Evolutionary conservation across 2,113 vertebrate genomes (phyloP), one percentile per base, ranked within the genome.

Genomic region (Neolamprologus sp.): DNA sequence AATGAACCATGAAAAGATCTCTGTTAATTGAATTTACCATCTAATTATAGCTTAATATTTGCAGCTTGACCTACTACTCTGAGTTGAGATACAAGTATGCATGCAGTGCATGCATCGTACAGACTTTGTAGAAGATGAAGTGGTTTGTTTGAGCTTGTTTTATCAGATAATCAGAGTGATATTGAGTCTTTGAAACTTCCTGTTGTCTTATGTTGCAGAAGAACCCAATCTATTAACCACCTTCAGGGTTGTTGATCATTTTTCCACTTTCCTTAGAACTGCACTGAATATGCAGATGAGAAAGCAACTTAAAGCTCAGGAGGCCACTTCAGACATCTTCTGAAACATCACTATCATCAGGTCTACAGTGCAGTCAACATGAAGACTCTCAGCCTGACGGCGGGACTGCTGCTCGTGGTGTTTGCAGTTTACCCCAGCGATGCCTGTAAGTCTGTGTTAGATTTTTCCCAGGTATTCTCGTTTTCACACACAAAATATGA

Each of bases 331-430:
- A 54, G 51, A 11, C n/a, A 54, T 21, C 51, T 3, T n/a, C 12
- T 49, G 47, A 14, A n/a, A 14, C 58, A 35, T 35, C 4, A 63
- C 3, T 3, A 33, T 6, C 57, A 33, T 35, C 58, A n/a, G 9
- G 63, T 21, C 33, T 21, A n/a, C 60, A 13, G 30, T n/a, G 17
- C 6, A 60, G 58, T 30, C 26, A 65, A 3, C 54, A 55, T 55
- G 54, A 55, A 68, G 60, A 68, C 30, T 65, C 58, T 58, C 58
- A 63, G 9, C 58, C 16, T 2, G 14, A 63, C 9, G 1, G 30
- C 0, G 30, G 30, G 58, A 63, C 58, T 35, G 30, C 30, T 63
- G 58, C 30, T 63, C 1, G 0, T 37, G 33, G 2, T 68, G 63
- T 21, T 68, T 5, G 4, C 63, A 8, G 63, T 65, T 35, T 35